Percentiles rank a stretch among this genome's conserved stretches.
Evolutionary conservation across 2,888 invertebrate genomes (phyloP).

Genomic region (Deilephila porcellus): DNA sequence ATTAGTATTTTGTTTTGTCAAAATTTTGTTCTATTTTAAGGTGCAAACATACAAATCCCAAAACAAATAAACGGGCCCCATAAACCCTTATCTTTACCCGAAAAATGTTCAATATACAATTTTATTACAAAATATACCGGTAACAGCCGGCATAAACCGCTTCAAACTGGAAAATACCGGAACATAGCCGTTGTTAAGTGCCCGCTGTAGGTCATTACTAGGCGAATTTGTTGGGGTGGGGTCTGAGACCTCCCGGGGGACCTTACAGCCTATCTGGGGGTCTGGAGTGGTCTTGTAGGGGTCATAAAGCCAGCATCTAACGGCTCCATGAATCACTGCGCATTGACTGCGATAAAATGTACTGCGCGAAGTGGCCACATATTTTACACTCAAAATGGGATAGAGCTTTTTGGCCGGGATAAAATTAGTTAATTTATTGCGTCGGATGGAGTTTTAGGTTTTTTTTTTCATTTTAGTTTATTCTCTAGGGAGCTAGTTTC

Average conservation of each 20-base stretch:
- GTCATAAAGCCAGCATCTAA: constrained; percentile 36
- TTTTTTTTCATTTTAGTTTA: not conserved
- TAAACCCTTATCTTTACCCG: not conserved
- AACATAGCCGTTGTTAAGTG: constrained; percentile 43
- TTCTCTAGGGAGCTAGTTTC: not conserved
- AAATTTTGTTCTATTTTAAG: too few relatives aligned
- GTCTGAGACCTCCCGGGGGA: not conserved
- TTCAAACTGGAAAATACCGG: constrained; percentile 39
- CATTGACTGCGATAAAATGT: constrained; percentile 28
- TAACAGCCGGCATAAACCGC: constrained; percentile 37
- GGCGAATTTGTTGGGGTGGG: constrained; percentile 44
- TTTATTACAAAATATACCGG: constrained; percentile 23
- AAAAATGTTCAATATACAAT: not conserved
- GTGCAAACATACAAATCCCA: too few relatives aligned
- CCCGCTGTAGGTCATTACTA: constrained; percentile 44
- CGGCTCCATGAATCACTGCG: constrained; percentile 39
- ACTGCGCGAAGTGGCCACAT: constrained; percentile 3
- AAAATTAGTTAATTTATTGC: constrained; percentile 17
- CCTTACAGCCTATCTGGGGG: constrained; percentile 25
- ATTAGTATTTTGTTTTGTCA: too few relatives aligned
- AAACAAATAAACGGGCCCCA: too few relatives aligned
- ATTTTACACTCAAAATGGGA: constrained; percentile 25
- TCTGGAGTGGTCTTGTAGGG: constrained; percentile 37
- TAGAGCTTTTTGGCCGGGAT: constrained; percentile 13
- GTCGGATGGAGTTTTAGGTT: not conserved